phyloP scores from a whole-genome alignment of 2,113 vertebrate genomes.

The Tragelaphus strepsiceros region DNA sequence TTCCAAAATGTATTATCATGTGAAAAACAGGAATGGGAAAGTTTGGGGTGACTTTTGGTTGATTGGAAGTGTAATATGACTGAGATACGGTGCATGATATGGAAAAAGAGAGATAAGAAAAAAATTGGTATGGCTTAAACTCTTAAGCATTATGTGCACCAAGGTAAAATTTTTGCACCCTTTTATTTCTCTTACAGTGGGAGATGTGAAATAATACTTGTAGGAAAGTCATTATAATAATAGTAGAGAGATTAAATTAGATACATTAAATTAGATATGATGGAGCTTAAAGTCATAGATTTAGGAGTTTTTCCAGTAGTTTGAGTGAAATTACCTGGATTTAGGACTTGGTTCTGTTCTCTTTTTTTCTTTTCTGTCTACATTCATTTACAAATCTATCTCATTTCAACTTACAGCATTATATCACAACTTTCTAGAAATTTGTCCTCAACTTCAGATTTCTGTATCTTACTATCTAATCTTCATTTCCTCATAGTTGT shows the following conservation, averaged over 20 bases:
- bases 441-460: neutral
- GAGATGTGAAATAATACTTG: neutral
- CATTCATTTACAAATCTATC: neutral
- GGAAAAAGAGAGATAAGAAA: neutral
- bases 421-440: neutral
- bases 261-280: neutral
- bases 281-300: neutral
- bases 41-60: neutral
- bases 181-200: neutral
- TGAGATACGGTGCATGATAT: rapidly evolving
- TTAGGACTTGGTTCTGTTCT: neutral
- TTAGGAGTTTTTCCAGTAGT: neutral
- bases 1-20: neutral
- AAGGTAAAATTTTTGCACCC: neutral
- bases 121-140: rapidly evolving
- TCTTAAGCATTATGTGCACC: neutral
- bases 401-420: neutral
- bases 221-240: neutral
- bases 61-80: neutral
- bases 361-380: neutral
- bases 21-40: neutral
- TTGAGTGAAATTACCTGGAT: neutral
- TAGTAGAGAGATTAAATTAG: neutral
- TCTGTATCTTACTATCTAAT: neutral
- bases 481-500: neutral